Base-by-base conservation (phyloP, 2,888 invertebrate species). In the Troides aeacus region DNA sequence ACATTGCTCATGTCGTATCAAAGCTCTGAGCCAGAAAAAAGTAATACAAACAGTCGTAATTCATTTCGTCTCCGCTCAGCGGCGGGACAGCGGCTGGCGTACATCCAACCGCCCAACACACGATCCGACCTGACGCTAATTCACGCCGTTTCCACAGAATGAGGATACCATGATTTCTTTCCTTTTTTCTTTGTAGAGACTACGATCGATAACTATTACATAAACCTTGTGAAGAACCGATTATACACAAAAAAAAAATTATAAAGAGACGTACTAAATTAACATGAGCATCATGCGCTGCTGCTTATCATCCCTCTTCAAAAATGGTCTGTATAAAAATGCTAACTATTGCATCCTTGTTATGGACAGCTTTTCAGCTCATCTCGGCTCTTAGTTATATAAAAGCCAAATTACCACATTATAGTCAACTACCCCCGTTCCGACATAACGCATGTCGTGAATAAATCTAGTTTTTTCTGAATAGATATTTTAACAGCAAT, bases 1-100 rank as follows among this genome's bases (percentile, higher is more conserved):
- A 71, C 66, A 70, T 73, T 64, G 70, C 73, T 73, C 68, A 70
- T 70, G 71, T 72, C 71, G 69, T 71, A 72, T 71, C 74, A 74
- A 74, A 73, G 71, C 70, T 66, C 65, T 66, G 65, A 72, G 64
- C 53, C 56, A 46, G 61, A 72, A 72, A 70, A 71, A 72, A 64
- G 61, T 71, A 71, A 69, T 57, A 62, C 56, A 69, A 69, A 69
- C 69, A 71, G 67, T 69, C 39, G 69, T 66, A 69, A 62, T 62
- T 72, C 71, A 69, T 69, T 67, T 66, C 56, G 46, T 62, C 56
- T 66, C 69, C 59, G 68, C 56, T 57, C 18, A 64, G 46, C 65
- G 70, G 68, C 72, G 64, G 50, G 64, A 66, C 68, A 71, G 67
- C 69, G 62, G 57, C 72, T 75, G 77, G 77, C 76, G 57, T 50